Evolutionary conservation across 1,140 invertebrate genomes (phyloP), one percentile per base, ranked within the genome.

Genomic region (Drosophila mauritiana): DNA sequence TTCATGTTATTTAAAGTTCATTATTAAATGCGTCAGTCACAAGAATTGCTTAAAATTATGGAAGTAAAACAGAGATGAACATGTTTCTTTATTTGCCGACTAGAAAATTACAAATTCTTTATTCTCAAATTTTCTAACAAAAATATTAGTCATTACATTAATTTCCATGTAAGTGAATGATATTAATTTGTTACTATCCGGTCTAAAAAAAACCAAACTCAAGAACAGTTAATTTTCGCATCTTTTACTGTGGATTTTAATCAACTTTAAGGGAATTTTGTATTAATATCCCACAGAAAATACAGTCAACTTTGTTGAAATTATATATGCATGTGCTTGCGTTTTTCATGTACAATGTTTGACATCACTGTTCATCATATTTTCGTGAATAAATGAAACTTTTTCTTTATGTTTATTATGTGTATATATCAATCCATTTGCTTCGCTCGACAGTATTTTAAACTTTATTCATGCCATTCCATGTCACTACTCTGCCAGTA

Each of bases 1-100:
- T 82, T 61, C 51, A 81, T 74, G 73, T 85, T 78, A 86, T 70
- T 85, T 82, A 81, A 85, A 81, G 82, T 80, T 86, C 78, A 85
- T 85, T 81, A 81, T 78, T 78, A 72, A 78, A 27, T 46, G 72
- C 58, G 64, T n/a, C 40, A 51, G 40, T 51, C 68, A 58, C 39
- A 17, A 62, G 22, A 42, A 27, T 54, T 3, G 12, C 17, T 45
- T 4, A 54, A 39, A 48, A 34, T n/a, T 20, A 53, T 45, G 31
- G 8, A 48, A 49, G 31, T 48, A 17, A 56, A 39, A 5, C 45
- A 5, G 20, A 15, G 8, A 31, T 10, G 27, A 8, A 46, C 34
- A 45, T 22, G 34, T 40, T 48, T 64, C 4, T 10, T 5, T 49
- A 39, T 63, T 42, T 56, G 2, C 11, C 34, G 3, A 1, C n/a